A percentile compares a stretch with the other conserved stretches of the same genome.
These are phyloP conservation scores for Lucilia sericata DNA, from an alignment of 1,140 invertebrate genomes.

Conservation along the genomic window DNA sequence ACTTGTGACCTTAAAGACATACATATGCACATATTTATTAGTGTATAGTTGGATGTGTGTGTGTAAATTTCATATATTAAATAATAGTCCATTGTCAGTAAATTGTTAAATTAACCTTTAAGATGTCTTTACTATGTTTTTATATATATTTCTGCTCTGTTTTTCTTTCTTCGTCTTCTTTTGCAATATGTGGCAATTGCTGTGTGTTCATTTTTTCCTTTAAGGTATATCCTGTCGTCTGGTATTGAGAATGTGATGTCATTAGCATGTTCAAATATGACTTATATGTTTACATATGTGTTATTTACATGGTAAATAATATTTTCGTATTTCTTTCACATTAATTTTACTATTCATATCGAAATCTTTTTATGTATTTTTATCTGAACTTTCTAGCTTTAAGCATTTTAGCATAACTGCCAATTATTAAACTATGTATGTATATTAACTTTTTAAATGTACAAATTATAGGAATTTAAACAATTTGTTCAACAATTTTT, in stretches of 20 bases:
- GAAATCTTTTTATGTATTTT: background rate
- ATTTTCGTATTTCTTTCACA: background rate
- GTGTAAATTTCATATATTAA: background rate
- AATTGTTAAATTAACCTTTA: conserved; percentile 27
- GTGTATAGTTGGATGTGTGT: too few species aligned
- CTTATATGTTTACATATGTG: background rate
- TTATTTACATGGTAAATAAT: too few species aligned
- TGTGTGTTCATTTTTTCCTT: background rate
- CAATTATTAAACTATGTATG: background rate
- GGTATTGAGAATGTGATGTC: background rate
- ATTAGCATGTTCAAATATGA: background rate
- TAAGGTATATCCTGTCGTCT: background rate
- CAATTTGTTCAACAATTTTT: too few species aligned
- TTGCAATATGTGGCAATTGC: background rate
- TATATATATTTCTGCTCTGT: too few species aligned
- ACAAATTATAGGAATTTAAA: background rate
- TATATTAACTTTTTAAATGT: too few species aligned
- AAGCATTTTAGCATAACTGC: conserved; percentile 11
- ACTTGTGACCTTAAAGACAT: background rate
- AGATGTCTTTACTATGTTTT: background rate
- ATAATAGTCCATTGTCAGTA: conserved; percentile 11
- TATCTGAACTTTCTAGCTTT: background rate
- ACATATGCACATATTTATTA: background rate
- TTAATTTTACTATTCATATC: background rate
- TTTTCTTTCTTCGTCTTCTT: background rate